These are phyloP conservation scores for Catharus minimus DNA, from an alignment of 2,113 vertebrate genomes.

Conservation along the genomic window DNA sequence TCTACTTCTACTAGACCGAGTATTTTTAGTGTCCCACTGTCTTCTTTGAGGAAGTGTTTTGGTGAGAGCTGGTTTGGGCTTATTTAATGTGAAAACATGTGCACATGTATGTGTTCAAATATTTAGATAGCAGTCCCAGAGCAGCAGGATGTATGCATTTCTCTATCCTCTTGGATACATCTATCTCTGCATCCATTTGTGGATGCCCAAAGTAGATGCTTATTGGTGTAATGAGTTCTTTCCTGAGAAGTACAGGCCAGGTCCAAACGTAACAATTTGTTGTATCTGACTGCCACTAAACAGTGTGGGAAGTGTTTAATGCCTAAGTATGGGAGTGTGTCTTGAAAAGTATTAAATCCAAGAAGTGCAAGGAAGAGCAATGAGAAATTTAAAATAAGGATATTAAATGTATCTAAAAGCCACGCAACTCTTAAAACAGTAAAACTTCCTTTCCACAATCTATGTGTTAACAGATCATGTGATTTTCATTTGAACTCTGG, in stretches of 20 bases:
- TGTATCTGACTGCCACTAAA: neutral
- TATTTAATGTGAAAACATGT: neutral
- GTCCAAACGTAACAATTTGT: neutral
- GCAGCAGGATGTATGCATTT: neutral
- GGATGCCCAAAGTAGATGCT: neutral
- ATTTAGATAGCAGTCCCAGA: neutral
- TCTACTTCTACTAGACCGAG: neutral
- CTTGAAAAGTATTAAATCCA: neutral
- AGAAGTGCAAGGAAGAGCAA: neutral
- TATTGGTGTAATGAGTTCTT: neutral
- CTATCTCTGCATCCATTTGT: neutral
- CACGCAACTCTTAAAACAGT: constrained; percentile 3
- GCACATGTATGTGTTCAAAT: neutral
- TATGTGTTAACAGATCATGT: neutral
- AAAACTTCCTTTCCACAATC: neutral
- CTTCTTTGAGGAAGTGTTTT: neutral
- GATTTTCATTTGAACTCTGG: neutral
- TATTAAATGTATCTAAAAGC: neutral
- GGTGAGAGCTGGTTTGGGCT: neutral
- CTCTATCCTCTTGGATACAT: neutral
- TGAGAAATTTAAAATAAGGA: constrained; percentile 2
- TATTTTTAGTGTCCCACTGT: neutral
- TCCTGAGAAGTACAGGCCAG: neutral
- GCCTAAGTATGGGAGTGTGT: neutral
- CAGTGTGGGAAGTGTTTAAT: neutral